phyloP scores from a whole-genome alignment of 2,113 vertebrate genomes.

The Nanger granti region DNA sequence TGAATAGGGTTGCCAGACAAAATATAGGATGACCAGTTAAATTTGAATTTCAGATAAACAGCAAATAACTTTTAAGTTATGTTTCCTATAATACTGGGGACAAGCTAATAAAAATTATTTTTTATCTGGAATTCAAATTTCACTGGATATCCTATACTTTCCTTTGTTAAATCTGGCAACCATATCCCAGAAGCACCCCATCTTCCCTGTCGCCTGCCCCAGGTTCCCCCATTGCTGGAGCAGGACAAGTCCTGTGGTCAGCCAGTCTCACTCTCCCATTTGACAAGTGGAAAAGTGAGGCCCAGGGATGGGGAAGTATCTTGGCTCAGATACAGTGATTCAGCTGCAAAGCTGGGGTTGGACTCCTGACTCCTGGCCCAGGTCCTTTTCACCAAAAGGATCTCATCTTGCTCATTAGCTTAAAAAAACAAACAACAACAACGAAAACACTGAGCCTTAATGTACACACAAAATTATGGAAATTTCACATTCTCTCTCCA shows the following conservation, averaged over 20 bases:
- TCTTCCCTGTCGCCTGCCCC: neutral
- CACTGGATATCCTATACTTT: neutral
- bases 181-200: neutral
- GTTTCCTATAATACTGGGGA: neutral
- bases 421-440: neutral
- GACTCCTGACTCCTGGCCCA: neutral
- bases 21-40: neutral
- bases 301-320: neutral
- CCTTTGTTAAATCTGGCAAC: neutral
- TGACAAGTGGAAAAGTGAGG: neutral
- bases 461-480: neutral
- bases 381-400: neutral
- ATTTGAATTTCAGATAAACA: neutral
- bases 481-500: neutral
- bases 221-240: neutral
- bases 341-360: neutral
- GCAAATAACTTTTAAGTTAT: neutral
- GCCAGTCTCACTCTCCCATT: neutral
- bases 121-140: neutral
- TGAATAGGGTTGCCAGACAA: neutral
- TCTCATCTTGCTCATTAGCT: neutral
- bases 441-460: neutral
- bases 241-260: neutral
- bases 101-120: neutral
- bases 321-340: neutral